Percentiles rank a stretch among this genome's conserved stretches.
Conservation (phyloP, 30 jellyfish, hydroid and myxozoan species). For the Cassiopea andromeda region DNA sequence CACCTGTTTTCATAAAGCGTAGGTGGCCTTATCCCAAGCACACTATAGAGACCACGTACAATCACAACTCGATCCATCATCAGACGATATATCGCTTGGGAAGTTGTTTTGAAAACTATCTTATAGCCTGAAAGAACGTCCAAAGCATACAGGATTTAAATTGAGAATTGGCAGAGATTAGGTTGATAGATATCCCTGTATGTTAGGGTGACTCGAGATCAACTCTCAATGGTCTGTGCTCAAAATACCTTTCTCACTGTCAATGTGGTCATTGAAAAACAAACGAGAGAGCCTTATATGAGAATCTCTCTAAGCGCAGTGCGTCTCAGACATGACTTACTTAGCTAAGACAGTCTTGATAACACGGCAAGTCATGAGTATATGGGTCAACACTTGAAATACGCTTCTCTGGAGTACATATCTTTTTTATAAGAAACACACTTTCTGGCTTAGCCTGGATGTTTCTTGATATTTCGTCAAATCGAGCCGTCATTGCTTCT, state of each 20-base stretch:
- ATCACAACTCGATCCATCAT: slow-evolving; percentile 39
- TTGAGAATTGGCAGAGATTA: slow-evolving; percentile 32
- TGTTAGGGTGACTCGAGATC: not conserved
- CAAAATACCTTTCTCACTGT: slow-evolving; percentile 8
- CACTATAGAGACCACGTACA: slow-evolving; percentile 30
- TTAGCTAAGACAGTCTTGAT: not conserved
- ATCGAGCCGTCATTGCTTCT: too few relatives aligned
- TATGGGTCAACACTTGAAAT: not conserved
- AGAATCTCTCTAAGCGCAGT: not conserved
- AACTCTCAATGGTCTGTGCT: slow-evolving; percentile 9
- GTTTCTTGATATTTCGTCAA: too few relatives aligned
- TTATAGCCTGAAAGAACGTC: slow-evolving; percentile 12
- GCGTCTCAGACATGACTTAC: slow-evolving; percentile 17
- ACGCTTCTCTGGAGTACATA: too few relatives aligned
- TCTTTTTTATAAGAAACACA: too few relatives aligned
- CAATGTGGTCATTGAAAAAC: not conserved
- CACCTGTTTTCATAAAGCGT: slow-evolving; percentile 47
- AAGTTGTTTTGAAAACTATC: slow-evolving; percentile 17
- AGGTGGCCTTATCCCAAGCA: slow-evolving; percentile 49
- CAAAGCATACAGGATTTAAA: slow-evolving; percentile 23
- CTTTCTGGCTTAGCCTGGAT: too few relatives aligned
- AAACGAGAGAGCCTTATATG: not conserved
- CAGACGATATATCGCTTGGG: slow-evolving; percentile 24
- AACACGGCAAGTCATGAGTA: not conserved
- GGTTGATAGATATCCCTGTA: slow-evolving; percentile 1